Conservation (phyloP, 2,888 invertebrate genomes). For the Amphipoea lucens region DNA sequence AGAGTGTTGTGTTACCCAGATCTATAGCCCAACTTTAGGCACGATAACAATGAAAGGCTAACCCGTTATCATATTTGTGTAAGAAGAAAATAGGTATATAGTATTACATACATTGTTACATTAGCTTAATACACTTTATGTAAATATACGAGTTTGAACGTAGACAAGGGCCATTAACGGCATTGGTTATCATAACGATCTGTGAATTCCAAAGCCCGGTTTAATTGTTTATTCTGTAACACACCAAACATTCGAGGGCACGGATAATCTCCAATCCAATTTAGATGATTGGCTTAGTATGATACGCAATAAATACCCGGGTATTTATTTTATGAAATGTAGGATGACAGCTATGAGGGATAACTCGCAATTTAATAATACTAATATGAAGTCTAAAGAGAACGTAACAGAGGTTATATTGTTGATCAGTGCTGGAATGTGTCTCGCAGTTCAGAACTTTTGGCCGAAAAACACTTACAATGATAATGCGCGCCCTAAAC, state of each 20-base stretch:
- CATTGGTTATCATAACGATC: constrained; percentile 51
- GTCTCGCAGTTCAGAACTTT: constrained; percentile 45
- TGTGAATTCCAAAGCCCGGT: constrained; percentile 51
- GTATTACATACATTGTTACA: constrained; percentile 3
- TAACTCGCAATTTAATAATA: constrained; percentile 42
- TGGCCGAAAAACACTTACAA: constrained; percentile 46
- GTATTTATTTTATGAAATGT: constrained; percentile 45
- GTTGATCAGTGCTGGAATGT: constrained; percentile 50
- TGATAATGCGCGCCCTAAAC: constrained; percentile 36
- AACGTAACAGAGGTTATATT: constrained; percentile 23
- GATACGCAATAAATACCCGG: constrained; percentile 58
- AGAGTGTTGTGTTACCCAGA: constrained; percentile 53
- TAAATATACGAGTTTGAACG: constrained; percentile 11
- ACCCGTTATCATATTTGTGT: background rate
- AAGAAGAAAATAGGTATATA: constrained; percentile 15
- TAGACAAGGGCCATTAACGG: constrained; percentile 42
- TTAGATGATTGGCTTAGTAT: constrained; percentile 61
- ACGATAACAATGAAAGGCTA: constrained; percentile 33
- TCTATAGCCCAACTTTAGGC: constrained; percentile 32
- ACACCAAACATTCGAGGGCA: constrained; percentile 55
- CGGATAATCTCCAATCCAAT: constrained; percentile 63
- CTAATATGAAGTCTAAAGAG: constrained; percentile 43
- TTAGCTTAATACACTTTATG: constrained; percentile 16
- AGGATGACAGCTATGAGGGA: constrained; percentile 35
- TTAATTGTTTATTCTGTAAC: constrained; percentile 60